Conservation (phyloP, 1,140 invertebrate species). For the Spodoptera litura region DNA sequence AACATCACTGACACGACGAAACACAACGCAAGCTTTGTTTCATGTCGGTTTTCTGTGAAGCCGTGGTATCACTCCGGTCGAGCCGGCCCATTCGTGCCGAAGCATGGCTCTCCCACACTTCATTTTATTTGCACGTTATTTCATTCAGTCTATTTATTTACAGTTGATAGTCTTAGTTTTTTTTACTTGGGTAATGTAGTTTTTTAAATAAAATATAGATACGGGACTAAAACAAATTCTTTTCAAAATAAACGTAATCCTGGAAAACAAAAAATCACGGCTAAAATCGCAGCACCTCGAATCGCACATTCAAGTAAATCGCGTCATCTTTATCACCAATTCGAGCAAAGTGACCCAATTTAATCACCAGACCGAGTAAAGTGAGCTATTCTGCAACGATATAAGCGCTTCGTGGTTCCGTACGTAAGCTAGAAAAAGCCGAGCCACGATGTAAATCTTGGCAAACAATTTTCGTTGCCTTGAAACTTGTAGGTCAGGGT, state of each 20-base stretch:
- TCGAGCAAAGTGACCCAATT: slow-evolving; percentile 42
- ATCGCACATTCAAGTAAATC: slow-evolving; percentile 6
- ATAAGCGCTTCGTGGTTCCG: slow-evolving; percentile 2
- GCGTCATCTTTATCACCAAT: slow-evolving; percentile 17
- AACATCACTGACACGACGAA: no score
- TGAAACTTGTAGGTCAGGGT: slow-evolving; percentile 44
- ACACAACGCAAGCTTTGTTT: no score
- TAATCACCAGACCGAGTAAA: slow-evolving; percentile 35
- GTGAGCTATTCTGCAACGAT: slow-evolving; percentile 38
- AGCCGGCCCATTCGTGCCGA: no score
- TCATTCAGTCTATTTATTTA: no score
- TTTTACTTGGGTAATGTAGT: background rate
- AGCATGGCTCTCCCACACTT: no score
- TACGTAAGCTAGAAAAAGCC: slow-evolving; percentile 37
- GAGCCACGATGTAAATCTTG: slow-evolving; percentile 42
- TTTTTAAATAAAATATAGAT: background rate
- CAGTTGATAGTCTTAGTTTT: no score
- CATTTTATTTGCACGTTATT: no score
- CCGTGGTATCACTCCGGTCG: no score
- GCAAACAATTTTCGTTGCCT: slow-evolving; percentile 48
- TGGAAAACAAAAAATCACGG: background rate
- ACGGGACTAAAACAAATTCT: background rate
- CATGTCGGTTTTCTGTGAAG: no score
- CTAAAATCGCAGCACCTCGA: background rate
- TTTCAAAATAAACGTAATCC: background rate